These are phyloP conservation scores for Himalopsyche kuldschensis DNA, from an alignment of 2,888 invertebrate species.

Conservation along the genomic window DNA sequence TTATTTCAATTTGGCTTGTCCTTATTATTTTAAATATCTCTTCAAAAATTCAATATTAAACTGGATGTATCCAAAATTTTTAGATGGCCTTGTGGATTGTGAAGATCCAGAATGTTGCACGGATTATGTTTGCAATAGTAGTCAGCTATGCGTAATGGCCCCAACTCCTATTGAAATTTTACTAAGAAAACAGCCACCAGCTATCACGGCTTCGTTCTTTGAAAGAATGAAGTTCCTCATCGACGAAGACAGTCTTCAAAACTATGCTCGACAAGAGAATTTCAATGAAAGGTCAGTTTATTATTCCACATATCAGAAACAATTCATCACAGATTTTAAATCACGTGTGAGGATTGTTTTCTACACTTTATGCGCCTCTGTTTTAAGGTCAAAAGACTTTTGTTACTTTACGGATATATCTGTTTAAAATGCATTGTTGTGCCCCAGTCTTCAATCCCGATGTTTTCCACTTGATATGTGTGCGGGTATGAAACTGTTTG, in stretches of 20 bases:
- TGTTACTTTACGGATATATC: conserved; percentile 37
- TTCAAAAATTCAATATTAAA: neutral
- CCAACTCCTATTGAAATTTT: conserved; percentile 96
- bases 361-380: conserved; percentile 12
- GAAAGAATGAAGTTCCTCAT: conserved; percentile 98
- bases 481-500: conserved; percentile 39
- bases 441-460: conserved; percentile 70
- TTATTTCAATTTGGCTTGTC: too few species aligned
- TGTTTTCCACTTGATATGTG: conserved; percentile 41
- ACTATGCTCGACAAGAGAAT: conserved; percentile 91
- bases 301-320: conserved; percentile 8
- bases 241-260: conserved; percentile 97
- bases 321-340: conserved; percentile 18
- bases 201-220: conserved; percentile 96
- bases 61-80: conserved; percentile 35
- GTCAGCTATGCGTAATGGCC: conserved; percentile 90
- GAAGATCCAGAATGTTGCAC: conserved; percentile 98
- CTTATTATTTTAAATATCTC: too few species aligned
- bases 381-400: conserved; percentile 13
- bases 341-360: conserved; percentile 30
- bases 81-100: conserved; percentile 96
- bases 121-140: conserved; percentile 77
- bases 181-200: conserved; percentile 92
- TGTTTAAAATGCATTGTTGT: conserved; percentile 72
- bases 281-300: conserved; percentile 93